A percentile compares a stretch with the other conserved stretches of the same genome.
Conservation (phyloP, 2,888 invertebrate genomes). For the Acleris literana region DNA sequence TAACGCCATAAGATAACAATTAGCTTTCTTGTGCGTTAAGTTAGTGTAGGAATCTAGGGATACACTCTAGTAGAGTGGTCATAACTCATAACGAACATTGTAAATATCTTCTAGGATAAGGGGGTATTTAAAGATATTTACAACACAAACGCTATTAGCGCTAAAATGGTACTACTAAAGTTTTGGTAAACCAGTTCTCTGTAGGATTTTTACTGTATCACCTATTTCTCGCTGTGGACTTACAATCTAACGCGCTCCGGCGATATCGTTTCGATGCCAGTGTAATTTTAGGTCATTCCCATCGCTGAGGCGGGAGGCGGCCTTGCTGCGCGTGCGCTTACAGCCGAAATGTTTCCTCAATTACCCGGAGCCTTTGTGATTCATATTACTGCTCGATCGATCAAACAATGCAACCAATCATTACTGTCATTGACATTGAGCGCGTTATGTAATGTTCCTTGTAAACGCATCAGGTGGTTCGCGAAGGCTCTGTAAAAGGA, state of each 20-base stretch:
- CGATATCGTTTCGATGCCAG: conserved; percentile 54
- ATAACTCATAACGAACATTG: background rate
- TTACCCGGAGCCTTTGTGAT: conserved; percentile 53
- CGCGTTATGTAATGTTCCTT: conserved; percentile 51
- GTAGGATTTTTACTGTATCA: background rate
- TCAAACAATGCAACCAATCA: conserved; percentile 55
- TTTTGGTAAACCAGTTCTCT: too few species aligned
- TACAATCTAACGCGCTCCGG: conserved; percentile 45
- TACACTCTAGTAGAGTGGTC: background rate
- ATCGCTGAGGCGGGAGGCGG: conserved; percentile 54
- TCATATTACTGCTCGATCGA: conserved; percentile 45
- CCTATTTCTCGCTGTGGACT: conserved; percentile 45
- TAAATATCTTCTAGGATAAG: too few species aligned
- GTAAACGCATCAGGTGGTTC: conserved; percentile 34
- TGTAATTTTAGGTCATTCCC: conserved; percentile 77
- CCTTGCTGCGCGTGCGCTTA: conserved; percentile 53
- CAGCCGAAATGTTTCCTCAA: conserved; percentile 50
- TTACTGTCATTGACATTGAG: conserved; percentile 49
- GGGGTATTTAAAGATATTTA: too few species aligned
- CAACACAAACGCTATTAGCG: too few species aligned
- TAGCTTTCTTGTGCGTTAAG: conserved; percentile 1
- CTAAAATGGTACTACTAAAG: too few species aligned
- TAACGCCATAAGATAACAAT: conserved; percentile 24
- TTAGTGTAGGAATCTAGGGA: too few species aligned
- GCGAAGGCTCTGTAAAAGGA: conserved; percentile 24